Evolutionary conservation across 2,113 vertebrate species (phyloP).

Genomic region (Thryonomys swinderianus): DNA sequence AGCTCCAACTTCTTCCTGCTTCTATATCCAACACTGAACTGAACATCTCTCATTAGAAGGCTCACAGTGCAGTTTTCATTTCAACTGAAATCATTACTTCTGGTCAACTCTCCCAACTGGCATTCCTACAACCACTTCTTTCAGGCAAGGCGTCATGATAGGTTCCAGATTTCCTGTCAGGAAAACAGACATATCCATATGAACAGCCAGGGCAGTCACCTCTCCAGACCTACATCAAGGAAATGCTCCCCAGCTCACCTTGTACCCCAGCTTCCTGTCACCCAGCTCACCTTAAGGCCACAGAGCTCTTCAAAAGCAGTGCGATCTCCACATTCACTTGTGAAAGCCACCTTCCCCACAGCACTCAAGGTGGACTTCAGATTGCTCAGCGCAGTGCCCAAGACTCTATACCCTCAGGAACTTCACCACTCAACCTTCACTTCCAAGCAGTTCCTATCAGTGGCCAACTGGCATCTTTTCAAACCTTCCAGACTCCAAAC

Average conservation of each 20-base stretch:
- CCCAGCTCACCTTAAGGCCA: background rate
- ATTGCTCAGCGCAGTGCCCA: background rate
- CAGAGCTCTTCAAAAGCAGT: background rate
- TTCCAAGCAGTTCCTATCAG: background rate
- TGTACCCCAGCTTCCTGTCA: background rate
- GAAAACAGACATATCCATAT: background rate
- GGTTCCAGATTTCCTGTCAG: background rate
- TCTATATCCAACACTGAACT: background rate
- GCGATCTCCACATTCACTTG: background rate
- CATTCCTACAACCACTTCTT: background rate
- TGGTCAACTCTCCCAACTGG: background rate
- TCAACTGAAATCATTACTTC: background rate
- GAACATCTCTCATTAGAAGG: background rate
- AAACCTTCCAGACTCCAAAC: background rate
- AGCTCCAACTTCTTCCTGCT: background rate
- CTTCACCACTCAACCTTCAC: background rate
- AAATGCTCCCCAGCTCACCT: background rate
- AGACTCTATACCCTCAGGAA: background rate
- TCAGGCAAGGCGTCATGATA: background rate
- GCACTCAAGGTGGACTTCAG: background rate
- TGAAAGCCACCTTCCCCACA: background rate
- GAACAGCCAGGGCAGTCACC: background rate
- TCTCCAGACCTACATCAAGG: background rate
- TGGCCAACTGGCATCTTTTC: background rate
- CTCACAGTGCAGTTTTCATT: background rate